These are phyloP conservation scores for Villa cingulata DNA, from an alignment of 2,888 invertebrate species.

Conservation along the genomic window DNA sequence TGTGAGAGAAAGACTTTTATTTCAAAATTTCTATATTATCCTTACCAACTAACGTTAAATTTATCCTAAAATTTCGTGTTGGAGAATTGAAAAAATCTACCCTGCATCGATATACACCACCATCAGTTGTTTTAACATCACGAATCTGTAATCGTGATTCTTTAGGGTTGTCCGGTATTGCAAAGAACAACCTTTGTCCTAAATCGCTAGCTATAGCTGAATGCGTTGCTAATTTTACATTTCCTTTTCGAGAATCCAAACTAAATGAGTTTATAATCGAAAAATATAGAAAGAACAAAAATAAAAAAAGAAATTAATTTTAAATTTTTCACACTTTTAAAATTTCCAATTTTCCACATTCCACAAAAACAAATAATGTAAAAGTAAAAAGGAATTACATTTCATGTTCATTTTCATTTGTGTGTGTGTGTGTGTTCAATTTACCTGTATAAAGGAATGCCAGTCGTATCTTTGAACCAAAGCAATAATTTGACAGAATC, in stretches of 20 bases:
- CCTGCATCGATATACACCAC: slow-evolving; percentile 74
- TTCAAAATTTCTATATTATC: slow-evolving; percentile 15
- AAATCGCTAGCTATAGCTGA: slow-evolving; percentile 67
- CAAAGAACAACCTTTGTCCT: slow-evolving; percentile 60
- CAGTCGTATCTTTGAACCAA: slow-evolving; percentile 77
- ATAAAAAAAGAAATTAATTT: no score
- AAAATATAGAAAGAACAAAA: background rate
- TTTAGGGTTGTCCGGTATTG: slow-evolving; percentile 55
- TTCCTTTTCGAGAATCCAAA: slow-evolving; percentile 62
- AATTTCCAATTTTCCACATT: no score
- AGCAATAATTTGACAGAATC: slow-evolving; percentile 70
- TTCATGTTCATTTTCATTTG: no score
- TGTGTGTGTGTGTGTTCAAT: background rate
- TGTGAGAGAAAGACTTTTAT: no score
- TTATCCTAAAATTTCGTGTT: slow-evolving; percentile 73
- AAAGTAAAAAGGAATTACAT: no score
- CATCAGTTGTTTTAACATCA: slow-evolving; percentile 57
- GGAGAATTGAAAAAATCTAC: slow-evolving; percentile 83
- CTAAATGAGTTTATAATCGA: slow-evolving; percentile 34
- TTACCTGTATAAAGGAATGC: slow-evolving; percentile 79
- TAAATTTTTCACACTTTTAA: no score
- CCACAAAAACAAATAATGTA: no score
- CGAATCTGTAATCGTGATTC: slow-evolving; percentile 61
- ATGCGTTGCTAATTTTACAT: slow-evolving; percentile 51
- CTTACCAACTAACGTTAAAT: slow-evolving; percentile 79